phyloP scores from a whole-genome alignment of 1,140 invertebrate species.

The Macrobrachium nipponense region DNA sequence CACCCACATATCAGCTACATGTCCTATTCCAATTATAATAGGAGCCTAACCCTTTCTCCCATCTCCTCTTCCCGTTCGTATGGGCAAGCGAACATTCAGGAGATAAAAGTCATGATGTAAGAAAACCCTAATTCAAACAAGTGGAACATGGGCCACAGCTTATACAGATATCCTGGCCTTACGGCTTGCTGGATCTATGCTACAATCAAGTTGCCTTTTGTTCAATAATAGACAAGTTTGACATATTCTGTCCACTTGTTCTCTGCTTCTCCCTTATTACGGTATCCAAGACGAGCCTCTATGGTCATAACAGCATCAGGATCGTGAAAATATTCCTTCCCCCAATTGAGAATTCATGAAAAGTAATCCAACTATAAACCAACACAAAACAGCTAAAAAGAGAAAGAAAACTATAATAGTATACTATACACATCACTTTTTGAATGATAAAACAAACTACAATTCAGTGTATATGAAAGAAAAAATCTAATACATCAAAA shows the following conservation, averaged over 20 bases:
- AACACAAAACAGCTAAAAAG: not conserved
- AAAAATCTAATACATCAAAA: too few species aligned
- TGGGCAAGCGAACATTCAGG: conserved; percentile 92
- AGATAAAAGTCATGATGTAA: conserved; percentile 96
- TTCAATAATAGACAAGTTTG: conserved; percentile 80
- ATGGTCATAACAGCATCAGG: conserved; percentile 75
- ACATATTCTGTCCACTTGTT: conserved; percentile 85
- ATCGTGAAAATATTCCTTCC: conserved; percentile 52
- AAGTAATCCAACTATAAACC: not conserved
- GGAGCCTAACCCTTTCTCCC: conserved; percentile 49
- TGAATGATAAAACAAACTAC: too few species aligned
- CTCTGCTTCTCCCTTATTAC: conserved; percentile 82
- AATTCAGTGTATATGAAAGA: too few species aligned
- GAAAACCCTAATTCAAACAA: conserved; percentile 97
- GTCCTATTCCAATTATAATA: conserved; percentile 68
- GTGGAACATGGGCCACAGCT: conserved; percentile 88
- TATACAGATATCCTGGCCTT: conserved; percentile 81
- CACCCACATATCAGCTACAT: conserved; percentile 68
- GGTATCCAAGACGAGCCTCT: conserved; percentile 86
- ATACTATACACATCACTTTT: too few species aligned
- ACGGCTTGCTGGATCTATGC: conserved; percentile 70
- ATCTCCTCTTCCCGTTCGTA: conserved; percentile 66
- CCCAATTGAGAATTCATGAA: not conserved
- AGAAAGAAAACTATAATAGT: too few species aligned
- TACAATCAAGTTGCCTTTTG: conserved; percentile 85